These are phyloP conservation scores for Cryptoleucopteryx plumbea DNA, from an alignment of 2,113 vertebrate species.

Conservation along the genomic window DNA sequence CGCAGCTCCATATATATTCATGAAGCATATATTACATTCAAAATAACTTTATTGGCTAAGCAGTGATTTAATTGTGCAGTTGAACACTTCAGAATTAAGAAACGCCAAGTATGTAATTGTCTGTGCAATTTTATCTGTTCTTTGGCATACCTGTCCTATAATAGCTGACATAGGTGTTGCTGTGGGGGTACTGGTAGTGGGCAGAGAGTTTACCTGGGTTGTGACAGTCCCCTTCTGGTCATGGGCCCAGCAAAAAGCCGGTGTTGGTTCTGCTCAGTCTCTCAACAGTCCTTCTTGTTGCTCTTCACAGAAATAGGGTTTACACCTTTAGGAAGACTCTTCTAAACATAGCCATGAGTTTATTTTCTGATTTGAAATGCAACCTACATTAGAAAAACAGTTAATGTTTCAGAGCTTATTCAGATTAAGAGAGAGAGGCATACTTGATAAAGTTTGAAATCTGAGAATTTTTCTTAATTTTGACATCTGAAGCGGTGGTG, in stretches of 20 bases:
- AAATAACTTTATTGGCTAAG: background rate
- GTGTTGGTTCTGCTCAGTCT: background rate
- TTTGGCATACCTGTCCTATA: background rate
- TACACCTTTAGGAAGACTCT: background rate
- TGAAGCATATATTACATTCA: background rate
- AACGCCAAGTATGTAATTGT: background rate
- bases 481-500: fast-evolving
- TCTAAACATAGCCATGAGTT: background rate
- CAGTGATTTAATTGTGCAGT: background rate
- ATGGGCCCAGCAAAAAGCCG: fast-evolving
- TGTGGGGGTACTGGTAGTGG: background rate
- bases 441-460: background rate
- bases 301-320: background rate
- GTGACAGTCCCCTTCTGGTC: background rate
- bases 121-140: background rate
- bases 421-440: background rate
- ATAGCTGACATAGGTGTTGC: background rate
- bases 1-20: background rate
- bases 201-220: fast-evolving
- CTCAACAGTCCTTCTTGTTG: background rate
- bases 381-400: background rate
- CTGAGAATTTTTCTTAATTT: background rate
- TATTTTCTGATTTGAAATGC: background rate
- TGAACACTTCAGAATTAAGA: background rate
- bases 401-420: background rate